A percentile compares a stretch with the other conserved stretches of the same genome.
Conservation (phyloP, 1,140 invertebrate species). For the Macrosteles quadrilineatus region DNA sequence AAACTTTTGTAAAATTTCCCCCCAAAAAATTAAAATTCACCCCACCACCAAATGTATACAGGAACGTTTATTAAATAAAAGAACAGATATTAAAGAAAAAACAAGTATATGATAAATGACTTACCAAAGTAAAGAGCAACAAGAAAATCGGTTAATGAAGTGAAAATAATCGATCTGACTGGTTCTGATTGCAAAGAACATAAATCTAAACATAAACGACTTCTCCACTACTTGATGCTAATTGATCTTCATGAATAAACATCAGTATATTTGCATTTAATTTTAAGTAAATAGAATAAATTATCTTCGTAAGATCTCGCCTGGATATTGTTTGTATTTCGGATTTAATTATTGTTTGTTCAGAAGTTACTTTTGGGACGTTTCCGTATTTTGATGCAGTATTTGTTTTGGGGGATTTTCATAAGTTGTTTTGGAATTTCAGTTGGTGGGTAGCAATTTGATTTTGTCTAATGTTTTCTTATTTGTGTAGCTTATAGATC, state of each 20-base stretch:
- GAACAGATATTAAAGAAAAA: too few relatives aligned
- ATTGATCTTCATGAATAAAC: constrained; percentile 3
- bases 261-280: constrained; percentile 7
- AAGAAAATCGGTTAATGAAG: not conserved
- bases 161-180: not conserved
- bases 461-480: too few relatives aligned
- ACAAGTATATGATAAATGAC: not conserved
- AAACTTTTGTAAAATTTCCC: too few relatives aligned
- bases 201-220: not conserved
- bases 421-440: too few relatives aligned
- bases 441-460: too few relatives aligned
- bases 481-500: too few relatives aligned
- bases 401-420: too few relatives aligned
- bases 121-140: not conserved
- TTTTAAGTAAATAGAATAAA: constrained; percentile 12
- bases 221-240: not conserved
- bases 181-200: not conserved
- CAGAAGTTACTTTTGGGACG: too few relatives aligned
- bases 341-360: not conserved
- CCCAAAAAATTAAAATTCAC: too few relatives aligned
- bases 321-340: not conserved
- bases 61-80: too few relatives aligned
- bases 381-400: too few relatives aligned
- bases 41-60: too few relatives aligned
- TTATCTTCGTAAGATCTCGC: constrained; percentile 5